Conservation (phyloP, 2,113 vertebrate genomes). For the Forbesichthys agassizii region DNA sequence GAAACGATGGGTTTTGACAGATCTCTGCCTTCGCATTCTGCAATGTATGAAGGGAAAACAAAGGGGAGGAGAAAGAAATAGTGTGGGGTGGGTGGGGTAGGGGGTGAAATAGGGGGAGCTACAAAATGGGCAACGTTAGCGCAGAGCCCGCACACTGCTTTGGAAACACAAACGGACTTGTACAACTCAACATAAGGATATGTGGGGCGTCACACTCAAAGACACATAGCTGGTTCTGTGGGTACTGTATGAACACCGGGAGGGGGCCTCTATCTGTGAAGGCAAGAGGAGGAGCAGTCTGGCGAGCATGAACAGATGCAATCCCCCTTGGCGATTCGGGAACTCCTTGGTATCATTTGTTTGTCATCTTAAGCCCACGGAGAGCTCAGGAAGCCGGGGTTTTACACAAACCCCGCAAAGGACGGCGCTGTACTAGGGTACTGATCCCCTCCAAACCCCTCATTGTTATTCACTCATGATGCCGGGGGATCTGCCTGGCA, state of each 20-base stretch:
- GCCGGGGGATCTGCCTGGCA: conserved; percentile 60
- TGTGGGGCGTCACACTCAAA: conserved; percentile 29
- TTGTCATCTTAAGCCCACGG: conserved; percentile 67
- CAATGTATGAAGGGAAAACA: conserved; percentile 59
- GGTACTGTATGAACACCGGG: conserved; percentile 19
- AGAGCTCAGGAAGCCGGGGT: conserved; percentile 59
- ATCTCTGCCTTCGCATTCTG: conserved; percentile 55
- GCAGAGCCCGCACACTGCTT: conserved; percentile 36
- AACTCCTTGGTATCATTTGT: conserved; percentile 61
- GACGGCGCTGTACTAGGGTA: conserved; percentile 58
- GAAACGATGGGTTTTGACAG: conserved; percentile 59
- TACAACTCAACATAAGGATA: conserved; percentile 54
- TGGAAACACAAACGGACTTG: conserved; percentile 51
- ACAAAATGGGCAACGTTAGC: conserved; percentile 39
- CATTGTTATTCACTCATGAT: conserved; percentile 74
- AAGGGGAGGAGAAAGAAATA: conserved; percentile 40
- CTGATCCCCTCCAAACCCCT: conserved; percentile 70
- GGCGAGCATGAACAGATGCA: conserved; percentile 41
- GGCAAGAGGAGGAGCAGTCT: conserved; percentile 14
- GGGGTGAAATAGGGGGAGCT: conserved; percentile 16
- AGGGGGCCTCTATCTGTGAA: conserved; percentile 21
- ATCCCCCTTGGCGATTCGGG: conserved; percentile 16
- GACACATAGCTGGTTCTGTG: background rate
- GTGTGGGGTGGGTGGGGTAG: background rate
- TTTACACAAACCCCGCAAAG: conserved; percentile 66